Base-by-base conservation (phyloP, 2,797 vertebrate species). In the Tauraco hartlaubi region DNA sequence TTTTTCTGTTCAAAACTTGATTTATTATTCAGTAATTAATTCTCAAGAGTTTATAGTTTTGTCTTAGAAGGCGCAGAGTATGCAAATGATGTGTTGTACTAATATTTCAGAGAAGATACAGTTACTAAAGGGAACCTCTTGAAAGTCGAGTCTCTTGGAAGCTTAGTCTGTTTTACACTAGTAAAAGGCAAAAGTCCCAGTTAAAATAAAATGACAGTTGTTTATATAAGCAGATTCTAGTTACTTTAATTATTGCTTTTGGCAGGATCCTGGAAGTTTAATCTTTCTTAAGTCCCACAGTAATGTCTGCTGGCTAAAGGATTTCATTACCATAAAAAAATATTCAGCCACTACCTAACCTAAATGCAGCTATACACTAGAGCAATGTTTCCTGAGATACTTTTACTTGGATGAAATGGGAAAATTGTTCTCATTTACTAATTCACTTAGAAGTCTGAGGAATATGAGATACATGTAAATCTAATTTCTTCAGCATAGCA, bases 211-310 rank as follows among this genome's bases (percentile, higher is more conserved):
- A 94, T 73, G 82, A 95, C 91, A 96, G 86, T 91, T 98, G 87
- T 97, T 98, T 97, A 95, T 63, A 89, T 95, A 97, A 96, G 76
- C 75, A 97, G 93, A 96, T 95, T 94, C 75, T 90, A 81, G 92
- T 97, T 94, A 94, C 85, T 97, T 96, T 97, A 98, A 97, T 97
- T 98, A 97, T 97, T 97, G 94, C 83, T 97, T 96, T 97, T 97
- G 97, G 96, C 96, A 97, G 59, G 22, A 66, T 87, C 68, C 68
- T 97, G 85, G 97, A 90, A 95, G 84, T 96, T 95, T 97, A 97
- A 96, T 97, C 85, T 97, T 96, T 91, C 82, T 92, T 91, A 96
- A 98, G 96, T 96, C 88, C 90, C 72, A 69, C 74, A 93, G 64
- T 93, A 96, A 95, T 90, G 61, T 97, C 88, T 97, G 90, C 84